phyloP scores from a whole-genome alignment of 2,888 invertebrate species.

The Drosophila birchii region DNA sequence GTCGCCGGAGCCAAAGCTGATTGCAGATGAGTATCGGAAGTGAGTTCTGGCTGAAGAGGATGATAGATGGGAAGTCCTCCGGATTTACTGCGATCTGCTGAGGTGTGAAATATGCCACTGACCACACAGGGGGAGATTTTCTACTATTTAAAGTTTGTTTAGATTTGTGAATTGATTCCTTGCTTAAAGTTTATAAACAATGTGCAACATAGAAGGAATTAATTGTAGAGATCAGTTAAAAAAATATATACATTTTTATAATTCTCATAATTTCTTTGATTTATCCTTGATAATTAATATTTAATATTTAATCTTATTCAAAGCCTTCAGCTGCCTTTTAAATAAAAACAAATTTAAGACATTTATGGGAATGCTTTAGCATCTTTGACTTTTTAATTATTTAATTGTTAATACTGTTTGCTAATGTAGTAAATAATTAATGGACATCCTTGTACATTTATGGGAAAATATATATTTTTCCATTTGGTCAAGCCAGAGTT shows the following conservation, averaged over 20 bases:
- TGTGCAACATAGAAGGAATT: not conserved
- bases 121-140: not conserved
- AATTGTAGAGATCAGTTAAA: not conserved
- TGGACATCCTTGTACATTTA: not conserved
- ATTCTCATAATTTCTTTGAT: not conserved
- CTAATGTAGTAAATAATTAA: not conserved
- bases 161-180: not conserved
- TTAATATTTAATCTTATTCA: not conserved
- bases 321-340: not conserved
- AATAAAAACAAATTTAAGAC: not conserved
- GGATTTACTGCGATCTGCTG: conserved; percentile 29
- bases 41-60: conserved; percentile 14
- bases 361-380: not conserved
- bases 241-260: not conserved
- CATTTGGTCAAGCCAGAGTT: too few relatives aligned
- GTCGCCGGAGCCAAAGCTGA: conserved; percentile 36
- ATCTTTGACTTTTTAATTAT: not conserved
- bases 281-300: not conserved
- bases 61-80: conserved; percentile 48
- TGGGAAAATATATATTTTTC: too few relatives aligned
- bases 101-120: conserved; percentile 68
- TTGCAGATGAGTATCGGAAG: conserved; percentile 64
- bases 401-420: not conserved
- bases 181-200: not conserved
- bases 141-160: not conserved